Evolutionary conservation across 1,140 invertebrate species (phyloP).

Genomic region (Pantala flavescens): DNA sequence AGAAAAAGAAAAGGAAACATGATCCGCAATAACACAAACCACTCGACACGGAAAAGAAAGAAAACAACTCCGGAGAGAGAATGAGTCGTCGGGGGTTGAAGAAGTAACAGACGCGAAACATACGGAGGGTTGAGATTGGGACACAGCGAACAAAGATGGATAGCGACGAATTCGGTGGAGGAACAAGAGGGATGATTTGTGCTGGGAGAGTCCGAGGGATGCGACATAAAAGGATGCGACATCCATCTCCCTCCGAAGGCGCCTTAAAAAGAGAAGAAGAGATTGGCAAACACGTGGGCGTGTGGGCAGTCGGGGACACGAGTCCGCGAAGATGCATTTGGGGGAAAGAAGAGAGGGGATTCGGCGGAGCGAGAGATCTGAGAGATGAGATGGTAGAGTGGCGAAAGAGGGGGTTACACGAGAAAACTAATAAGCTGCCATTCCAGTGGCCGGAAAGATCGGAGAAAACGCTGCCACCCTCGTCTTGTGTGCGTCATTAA

Average conservation of each 20-base stretch:
- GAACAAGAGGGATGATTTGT: not conserved
- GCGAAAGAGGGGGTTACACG: not conserved
- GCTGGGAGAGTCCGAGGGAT: not conserved
- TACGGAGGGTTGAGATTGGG: not conserved
- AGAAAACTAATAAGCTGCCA: conserved; percentile 2
- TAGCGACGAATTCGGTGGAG: not conserved
- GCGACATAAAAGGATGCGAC: not conserved
- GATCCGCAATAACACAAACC: no score
- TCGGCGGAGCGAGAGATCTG: not conserved
- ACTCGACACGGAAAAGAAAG: no score
- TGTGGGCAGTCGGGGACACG: not conserved
- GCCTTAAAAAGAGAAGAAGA: not conserved
- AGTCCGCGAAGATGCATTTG: not conserved
- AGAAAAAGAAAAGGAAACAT: no score
- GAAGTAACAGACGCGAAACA: not conserved
- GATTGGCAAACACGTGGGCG: not conserved
- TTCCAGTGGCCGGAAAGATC: not conserved
- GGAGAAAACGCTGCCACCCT: not conserved
- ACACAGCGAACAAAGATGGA: no score
- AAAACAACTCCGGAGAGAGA: not conserved
- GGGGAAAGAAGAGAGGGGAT: not conserved
- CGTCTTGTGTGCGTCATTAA: not conserved
- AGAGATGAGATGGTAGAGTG: not conserved
- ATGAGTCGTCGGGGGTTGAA: not conserved
- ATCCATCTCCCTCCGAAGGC: not conserved